Percentiles rank a stretch among this genome's conserved stretches.
phyloP scores from a whole-genome alignment of 1,140 invertebrate genomes.

The Drosophila erecta region DNA sequence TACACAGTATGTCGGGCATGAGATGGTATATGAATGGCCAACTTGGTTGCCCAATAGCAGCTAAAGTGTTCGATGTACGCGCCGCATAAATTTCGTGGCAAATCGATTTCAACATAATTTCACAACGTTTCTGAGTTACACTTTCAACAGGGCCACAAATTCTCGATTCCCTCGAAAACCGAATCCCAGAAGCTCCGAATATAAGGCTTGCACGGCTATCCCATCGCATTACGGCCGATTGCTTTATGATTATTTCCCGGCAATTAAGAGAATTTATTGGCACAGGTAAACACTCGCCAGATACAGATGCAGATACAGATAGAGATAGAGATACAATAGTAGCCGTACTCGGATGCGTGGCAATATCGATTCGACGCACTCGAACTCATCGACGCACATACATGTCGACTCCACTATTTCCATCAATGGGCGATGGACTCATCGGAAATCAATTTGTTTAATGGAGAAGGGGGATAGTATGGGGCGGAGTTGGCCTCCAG shows the following conservation, averaged over 20 bases:
- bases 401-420: slow-evolving; percentile 59
- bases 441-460: slow-evolving; percentile 80
- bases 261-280: slow-evolving; percentile 84
- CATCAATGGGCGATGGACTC: slow-evolving; percentile 62
- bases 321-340: slow-evolving; percentile 13
- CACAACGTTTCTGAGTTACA: slow-evolving; percentile 59
- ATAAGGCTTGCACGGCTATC: slow-evolving; percentile 17
- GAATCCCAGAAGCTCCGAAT: neutral
- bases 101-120: slow-evolving; percentile 73
- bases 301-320: slow-evolving; percentile 9
- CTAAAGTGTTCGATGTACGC: slow-evolving; percentile 11
- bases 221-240: slow-evolving; percentile 75
- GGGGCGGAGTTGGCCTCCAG: slow-evolving; percentile 7
- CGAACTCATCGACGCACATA: slow-evolving; percentile 47
- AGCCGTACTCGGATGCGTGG: neutral
- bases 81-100: slow-evolving; percentile 23
- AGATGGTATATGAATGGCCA: slow-evolving; percentile 13
- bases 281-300: slow-evolving; percentile 72
- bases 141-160: slow-evolving; percentile 53
- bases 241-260: slow-evolving; percentile 84
- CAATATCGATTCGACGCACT: slow-evolving; percentile 67
- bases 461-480: slow-evolving; percentile 26
- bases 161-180: neutral
- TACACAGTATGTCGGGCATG: slow-evolving; percentile 2
- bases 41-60: slow-evolving; percentile 18